Evolutionary conservation across 2,888 invertebrate genomes (phyloP).

Genomic region (Pyrochroa serraticornis): DNA sequence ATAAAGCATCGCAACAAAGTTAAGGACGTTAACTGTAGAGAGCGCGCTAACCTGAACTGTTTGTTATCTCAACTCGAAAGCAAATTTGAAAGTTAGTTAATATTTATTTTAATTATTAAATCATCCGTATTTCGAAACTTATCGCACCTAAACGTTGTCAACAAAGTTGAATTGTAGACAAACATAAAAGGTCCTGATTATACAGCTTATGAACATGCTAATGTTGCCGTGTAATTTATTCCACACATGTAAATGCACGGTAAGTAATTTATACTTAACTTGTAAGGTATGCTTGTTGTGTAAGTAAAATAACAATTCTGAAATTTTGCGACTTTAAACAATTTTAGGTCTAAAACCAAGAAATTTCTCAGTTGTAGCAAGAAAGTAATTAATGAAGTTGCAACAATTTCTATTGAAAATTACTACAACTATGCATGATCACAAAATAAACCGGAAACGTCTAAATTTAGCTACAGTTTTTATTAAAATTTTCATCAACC

Average conservation of each 20-base stretch:
- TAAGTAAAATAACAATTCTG: constrained; percentile 15
- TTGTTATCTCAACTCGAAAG: constrained; percentile 3
- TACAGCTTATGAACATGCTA: constrained; percentile 25
- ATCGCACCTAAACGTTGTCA: constrained; percentile 16
- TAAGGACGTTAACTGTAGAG: constrained; percentile 7
- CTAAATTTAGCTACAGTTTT: neutral
- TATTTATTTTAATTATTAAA: constrained; percentile 27
- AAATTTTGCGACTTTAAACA: neutral
- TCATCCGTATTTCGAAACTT: constrained; percentile 17
- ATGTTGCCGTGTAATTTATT: constrained; percentile 20
- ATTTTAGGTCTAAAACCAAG: neutral
- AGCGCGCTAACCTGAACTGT: neutral
- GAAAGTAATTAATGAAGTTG: no score
- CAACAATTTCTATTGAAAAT: no score
- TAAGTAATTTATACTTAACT: constrained; percentile 18
- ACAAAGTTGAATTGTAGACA: constrained; percentile 21
- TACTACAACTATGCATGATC: no score
- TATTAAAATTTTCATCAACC: constrained; percentile 4
- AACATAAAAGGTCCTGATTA: constrained; percentile 25
- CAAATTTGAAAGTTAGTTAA: constrained; percentile 18
- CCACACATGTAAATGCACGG: constrained; percentile 25
- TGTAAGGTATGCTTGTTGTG: constrained; percentile 10
- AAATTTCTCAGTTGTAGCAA: no score
- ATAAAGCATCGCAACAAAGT: constrained; percentile 20
- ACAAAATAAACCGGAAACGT: no score